These are phyloP conservation scores for Oncorhynchus gorbuscha DNA, from an alignment of 2,113 vertebrate genomes.

Conservation along the genomic window DNA sequence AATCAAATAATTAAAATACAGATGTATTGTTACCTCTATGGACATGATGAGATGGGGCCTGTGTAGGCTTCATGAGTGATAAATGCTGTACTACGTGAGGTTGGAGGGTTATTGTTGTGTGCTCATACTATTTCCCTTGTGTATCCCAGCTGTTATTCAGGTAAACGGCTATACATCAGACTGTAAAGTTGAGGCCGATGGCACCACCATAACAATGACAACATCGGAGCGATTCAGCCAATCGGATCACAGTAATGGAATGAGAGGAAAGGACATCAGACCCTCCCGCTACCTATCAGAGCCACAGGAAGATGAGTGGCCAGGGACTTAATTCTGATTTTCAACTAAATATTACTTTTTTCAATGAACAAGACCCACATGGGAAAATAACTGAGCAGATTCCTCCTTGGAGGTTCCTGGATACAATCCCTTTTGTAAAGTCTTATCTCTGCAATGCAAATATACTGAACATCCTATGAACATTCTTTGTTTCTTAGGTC, in stretches of 20 bases:
- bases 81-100: no score
- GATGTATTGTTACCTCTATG: background rate
- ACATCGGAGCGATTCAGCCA: constrained; percentile 28
- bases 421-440: background rate
- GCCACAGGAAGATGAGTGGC: constrained; percentile 76
- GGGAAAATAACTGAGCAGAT: background rate
- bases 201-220: constrained; percentile 24
- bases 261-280: background rate
- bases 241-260: background rate
- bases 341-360: background rate
- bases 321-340: constrained; percentile 42
- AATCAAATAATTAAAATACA: background rate
- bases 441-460: background rate
- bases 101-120: background rate
- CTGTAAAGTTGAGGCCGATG: constrained; percentile 21
- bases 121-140: background rate
- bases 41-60: background rate
- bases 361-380: background rate
- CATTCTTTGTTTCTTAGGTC: background rate
- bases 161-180: background rate
- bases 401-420: background rate
- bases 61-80: no score
- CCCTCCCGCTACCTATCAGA: constrained; percentile 52
- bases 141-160: background rate
- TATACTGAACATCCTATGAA: background rate